Base-by-base conservation (phyloP, 2,113 vertebrate species). In the Oxygymnocypris stewartii region DNA sequence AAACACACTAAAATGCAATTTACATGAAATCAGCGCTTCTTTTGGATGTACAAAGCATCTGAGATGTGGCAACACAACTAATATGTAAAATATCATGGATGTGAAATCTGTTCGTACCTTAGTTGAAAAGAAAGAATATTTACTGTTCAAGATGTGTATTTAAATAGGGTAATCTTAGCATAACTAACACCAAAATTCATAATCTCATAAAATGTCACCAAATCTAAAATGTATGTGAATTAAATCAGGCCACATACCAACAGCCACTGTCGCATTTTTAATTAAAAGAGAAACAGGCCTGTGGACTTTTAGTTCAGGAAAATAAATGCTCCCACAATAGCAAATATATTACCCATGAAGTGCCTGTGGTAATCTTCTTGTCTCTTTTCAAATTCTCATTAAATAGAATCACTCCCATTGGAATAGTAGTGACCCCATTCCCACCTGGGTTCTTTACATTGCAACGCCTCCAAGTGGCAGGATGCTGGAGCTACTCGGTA, bases 391-490 rank as follows among this genome's bases (percentile, higher is more conserved):
- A 18, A 59, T 61, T 89, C 86, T 78, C 90, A 80, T 79, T 83
- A 93, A 94, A 93, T 86, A 88, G 75, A 92, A 87, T 89, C 79
- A 9, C 87, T 89, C 85, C n/a, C 85, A 79, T 54, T 91, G 86
- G 84, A 78, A 88, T 89, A 90, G 51, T 73, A 84, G 87, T 90
- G 82, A 82, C 89, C 90, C 91, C 90, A 88, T 88, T 91, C 92
- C 89, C 92, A 90, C 91, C 92, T 91, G 89, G 84, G 90, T 89
- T 91, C 88, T 85, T 91, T 90, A 92, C 89, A 90, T 90, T 87
- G 92, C 89, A 87, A 92, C 91, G 90, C 94, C 93, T 92, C 93
- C 94, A 93, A 90, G 92, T 94, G 94, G 93, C 83, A 47, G 92
- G 89, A 91, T 88, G 89, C 91, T 92, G 92, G 92, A 94, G 92